phyloP scores from a whole-genome alignment of 2,113 vertebrate species.

The Perccottus glenii region DNA sequence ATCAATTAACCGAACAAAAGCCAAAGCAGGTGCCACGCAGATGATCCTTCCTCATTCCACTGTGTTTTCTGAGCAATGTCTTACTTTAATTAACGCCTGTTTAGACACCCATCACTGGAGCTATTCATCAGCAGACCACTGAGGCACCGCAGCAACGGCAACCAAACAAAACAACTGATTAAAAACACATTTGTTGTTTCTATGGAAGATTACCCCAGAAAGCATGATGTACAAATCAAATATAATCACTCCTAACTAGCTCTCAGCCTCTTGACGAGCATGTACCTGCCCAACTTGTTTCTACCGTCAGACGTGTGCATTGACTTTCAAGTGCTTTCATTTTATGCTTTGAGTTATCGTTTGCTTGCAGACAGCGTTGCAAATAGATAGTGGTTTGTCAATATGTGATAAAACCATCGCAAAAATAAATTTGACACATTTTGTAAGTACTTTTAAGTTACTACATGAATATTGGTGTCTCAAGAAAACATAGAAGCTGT shows the following conservation, averaged over 20 bases:
- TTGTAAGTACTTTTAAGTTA: too few relatives aligned
- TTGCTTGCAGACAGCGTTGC: too few relatives aligned
- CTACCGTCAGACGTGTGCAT: slow-evolving; percentile 15
- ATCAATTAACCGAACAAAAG: neutral
- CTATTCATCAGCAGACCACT: slow-evolving; percentile 39
- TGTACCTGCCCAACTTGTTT: neutral
- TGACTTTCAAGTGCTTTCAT: slow-evolving; percentile 14
- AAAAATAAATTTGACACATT: too few relatives aligned
- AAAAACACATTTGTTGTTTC: slow-evolving; percentile 13
- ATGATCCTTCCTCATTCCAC: neutral
- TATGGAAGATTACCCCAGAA: neutral
- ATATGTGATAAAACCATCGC: too few relatives aligned
- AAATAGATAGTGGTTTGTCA: too few relatives aligned
- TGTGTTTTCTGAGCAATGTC: slow-evolving; percentile 21
- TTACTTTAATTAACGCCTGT: slow-evolving; percentile 60
- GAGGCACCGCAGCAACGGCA: slow-evolving; percentile 31
- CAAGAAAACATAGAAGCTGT: too few relatives aligned
- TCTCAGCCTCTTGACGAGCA: neutral
- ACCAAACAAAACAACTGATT: slow-evolving; percentile 38
- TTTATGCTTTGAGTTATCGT: too few relatives aligned
- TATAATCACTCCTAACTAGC: neutral
- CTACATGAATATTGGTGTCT: too few relatives aligned
- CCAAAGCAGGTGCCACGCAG: neutral
- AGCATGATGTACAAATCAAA: neutral
- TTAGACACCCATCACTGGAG: slow-evolving; percentile 26